A percentile compares a stretch with the other conserved stretches of the same genome.
Conservation (phyloP, 2,888 invertebrate species). For the Drosophila acutilabella region DNA sequence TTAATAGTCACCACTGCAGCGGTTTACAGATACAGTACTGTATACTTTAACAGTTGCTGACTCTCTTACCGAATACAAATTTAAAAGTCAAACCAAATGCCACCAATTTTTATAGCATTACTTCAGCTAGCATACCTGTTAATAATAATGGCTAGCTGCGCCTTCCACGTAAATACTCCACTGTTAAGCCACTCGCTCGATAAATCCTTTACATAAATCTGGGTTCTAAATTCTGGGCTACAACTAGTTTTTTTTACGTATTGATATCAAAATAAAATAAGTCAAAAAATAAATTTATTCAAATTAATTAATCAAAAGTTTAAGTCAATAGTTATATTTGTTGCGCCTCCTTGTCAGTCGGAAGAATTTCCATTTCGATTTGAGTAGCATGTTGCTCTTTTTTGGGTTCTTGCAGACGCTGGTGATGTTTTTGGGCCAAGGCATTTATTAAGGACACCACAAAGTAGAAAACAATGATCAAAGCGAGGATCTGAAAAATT, state of each 20-base stretch:
- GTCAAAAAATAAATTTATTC: no score
- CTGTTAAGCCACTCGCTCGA: no score
- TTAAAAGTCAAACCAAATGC: no score
- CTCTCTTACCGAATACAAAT: no score
- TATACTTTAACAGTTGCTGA: no score
- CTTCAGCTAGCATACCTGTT: neutral
- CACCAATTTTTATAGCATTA: neutral
- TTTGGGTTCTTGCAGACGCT: slow-evolving; percentile 85
- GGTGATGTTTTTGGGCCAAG: slow-evolving; percentile 96
- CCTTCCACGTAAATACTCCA: no score
- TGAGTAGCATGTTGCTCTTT: neutral
- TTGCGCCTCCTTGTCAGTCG: neutral
- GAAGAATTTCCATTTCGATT: neutral
- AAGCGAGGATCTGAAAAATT: slow-evolving; percentile 94
- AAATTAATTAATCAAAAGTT: neutral
- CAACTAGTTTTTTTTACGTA: neutral
- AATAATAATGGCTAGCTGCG: neutral
- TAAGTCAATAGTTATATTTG: slow-evolving; percentile 1
- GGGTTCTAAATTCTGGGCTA: no score
- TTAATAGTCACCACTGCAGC: no score
- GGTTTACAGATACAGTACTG: no score
- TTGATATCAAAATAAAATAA: neutral
- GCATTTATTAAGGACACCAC: slow-evolving; percentile 98
- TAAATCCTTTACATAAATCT: neutral
- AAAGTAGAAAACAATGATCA: slow-evolving; percentile 97